Base-by-base conservation (phyloP, 2,113 vertebrate genomes). In the Dascyllus trimaculatus region DNA sequence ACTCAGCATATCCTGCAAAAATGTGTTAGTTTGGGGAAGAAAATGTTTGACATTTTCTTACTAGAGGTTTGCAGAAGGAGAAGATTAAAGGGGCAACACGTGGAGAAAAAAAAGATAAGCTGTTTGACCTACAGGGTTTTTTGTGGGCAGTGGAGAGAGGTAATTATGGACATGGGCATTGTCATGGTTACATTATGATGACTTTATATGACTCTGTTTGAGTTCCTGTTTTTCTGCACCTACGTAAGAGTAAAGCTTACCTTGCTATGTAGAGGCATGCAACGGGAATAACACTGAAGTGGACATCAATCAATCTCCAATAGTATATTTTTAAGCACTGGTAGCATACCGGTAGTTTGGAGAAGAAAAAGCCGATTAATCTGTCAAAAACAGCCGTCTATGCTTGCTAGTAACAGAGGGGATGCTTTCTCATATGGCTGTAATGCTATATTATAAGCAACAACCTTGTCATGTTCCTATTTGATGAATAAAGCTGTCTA, bases 21-120 rank as follows among this genome's bases (percentile, higher is more conserved):
- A 29, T 65, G 18, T 52, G 7, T 57, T 32, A 45, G 57, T 63
- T 61, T 43, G 14, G 38, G 49, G 29, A 29, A 53, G 29, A 67
- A 40, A 45, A 54, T n/a, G 51, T 54, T 53, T 68, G 21, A 54
- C 40, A 25, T 68, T 25, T n/a, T n/a, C 3, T 43, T 43, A 43
- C 40, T 15, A 43, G 40, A 43, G 9, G 32, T 43, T 13, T 14
- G 19, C 19, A 19, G 17, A 18, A 46, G 4, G n/a, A 18, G 32
- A 2, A 68, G 51, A 43, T 15, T 38, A 14, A 56, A 25, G 22
- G 51, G 51, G 38, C 54, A 43, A 56, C 35, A 21, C 49, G 26
- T 13, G 10, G 51, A 67, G 3, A 66, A 67, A 67, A 18, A 32
- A 67, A 18, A 32, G 49, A 10, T 54, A 53, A 54, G 49, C 21